Conservation (phyloP, 2,888 invertebrate genomes). For the Sarcophaga carnaria region DNA sequence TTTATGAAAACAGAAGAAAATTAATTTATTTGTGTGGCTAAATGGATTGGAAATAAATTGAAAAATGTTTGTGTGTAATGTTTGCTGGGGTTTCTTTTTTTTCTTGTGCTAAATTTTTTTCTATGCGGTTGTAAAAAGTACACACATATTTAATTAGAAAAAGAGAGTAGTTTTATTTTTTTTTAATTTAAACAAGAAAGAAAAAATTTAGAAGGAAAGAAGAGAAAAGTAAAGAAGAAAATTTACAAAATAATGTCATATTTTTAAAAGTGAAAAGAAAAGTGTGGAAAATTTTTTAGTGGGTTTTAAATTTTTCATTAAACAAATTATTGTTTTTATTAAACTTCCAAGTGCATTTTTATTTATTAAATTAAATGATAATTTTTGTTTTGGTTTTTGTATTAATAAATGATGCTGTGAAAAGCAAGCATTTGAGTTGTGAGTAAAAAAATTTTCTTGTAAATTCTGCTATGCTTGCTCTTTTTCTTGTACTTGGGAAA, state of each 20-base stretch:
- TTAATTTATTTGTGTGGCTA: background rate
- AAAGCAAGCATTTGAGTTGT: constrained; percentile 17
- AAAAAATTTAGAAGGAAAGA: too few relatives aligned
- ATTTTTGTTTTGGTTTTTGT: constrained; percentile 10
- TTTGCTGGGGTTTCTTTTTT: background rate
- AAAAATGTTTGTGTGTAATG: background rate
- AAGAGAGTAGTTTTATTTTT: background rate
- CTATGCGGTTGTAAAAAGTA: background rate
- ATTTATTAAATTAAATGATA: background rate
- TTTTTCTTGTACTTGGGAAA: constrained; percentile 13
- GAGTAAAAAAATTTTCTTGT: constrained; percentile 36
- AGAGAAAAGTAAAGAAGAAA: constrained; percentile 1
- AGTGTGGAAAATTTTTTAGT: constrained; percentile 26
- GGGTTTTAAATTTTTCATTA: background rate
- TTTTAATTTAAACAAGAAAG: constrained; percentile 16
- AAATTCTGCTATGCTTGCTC: constrained; percentile 3
- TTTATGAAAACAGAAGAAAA: background rate
- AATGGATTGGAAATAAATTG: background rate
- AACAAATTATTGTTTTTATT: constrained; percentile 20
- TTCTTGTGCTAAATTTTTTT: constrained; percentile 11
- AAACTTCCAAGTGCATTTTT: background rate
- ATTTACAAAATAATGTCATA: constrained; percentile 10
- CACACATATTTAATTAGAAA: background rate
- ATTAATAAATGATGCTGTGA: constrained; percentile 7
- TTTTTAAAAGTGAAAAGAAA: constrained; percentile 37